Conservation (phyloP, 2,113 vertebrate genomes). For the Carettochelys insculpta region DNA sequence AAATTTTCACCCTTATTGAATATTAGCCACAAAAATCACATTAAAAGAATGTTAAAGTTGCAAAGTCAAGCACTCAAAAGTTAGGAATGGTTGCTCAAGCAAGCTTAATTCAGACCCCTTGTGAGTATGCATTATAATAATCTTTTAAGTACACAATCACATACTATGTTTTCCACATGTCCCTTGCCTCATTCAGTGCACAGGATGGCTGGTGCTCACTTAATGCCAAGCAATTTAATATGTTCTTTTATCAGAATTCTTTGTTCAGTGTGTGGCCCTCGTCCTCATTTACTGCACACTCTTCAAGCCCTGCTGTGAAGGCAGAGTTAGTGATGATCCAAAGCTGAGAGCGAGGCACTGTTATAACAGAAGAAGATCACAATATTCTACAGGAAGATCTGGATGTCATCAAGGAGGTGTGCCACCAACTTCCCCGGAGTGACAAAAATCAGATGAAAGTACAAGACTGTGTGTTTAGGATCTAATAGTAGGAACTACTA, state of each 20-base stretch:
- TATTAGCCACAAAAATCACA: background rate
- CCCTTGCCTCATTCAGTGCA: background rate
- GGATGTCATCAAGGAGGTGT: background rate
- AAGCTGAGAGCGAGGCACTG: background rate
- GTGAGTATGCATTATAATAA: fast-evolving
- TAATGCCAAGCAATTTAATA: slow-evolving; percentile 25
- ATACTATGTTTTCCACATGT: background rate
- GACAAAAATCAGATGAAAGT: background rate
- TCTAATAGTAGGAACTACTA: background rate
- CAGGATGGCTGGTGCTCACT: background rate
- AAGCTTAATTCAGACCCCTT: background rate
- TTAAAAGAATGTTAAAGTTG: background rate
- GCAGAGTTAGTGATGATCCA: background rate
- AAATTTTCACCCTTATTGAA: background rate
- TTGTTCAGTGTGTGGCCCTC: fast-evolving
- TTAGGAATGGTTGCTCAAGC: background rate
- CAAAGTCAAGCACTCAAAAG: background rate
- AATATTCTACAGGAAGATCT: background rate
- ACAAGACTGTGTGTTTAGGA: background rate
- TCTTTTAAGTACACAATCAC: background rate
- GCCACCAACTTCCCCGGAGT: background rate
- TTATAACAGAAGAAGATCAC: background rate
- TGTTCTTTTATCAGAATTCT: slow-evolving; percentile 36
- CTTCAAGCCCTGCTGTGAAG: background rate
- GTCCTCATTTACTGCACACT: slow-evolving; percentile 20